phyloP scores from a whole-genome alignment of 2,797 vertebrate genomes.

The Chaenodraco wilsoni region DNA sequence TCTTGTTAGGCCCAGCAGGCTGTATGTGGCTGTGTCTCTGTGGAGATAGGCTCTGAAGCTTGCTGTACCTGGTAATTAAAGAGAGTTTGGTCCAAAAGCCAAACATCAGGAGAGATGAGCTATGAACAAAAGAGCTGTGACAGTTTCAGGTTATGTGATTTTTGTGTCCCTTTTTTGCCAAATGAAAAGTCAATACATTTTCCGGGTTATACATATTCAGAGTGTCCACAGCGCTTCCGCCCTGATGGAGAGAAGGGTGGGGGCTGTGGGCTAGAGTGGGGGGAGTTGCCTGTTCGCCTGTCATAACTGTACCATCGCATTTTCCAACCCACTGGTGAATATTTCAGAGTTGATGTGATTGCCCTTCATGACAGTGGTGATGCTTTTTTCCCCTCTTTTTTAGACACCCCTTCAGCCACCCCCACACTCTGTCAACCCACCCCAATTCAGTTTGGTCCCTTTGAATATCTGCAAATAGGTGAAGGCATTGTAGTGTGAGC shows the following conservation, averaged over 20 bases:
- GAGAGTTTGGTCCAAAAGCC: slow-evolving; percentile 89
- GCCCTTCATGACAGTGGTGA: slow-evolving; percentile 90
- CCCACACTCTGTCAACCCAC: slow-evolving; percentile 41
- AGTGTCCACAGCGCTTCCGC: slow-evolving; percentile 90
- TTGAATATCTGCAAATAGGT: slow-evolving; percentile 76
- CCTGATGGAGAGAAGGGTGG: slow-evolving; percentile 85
- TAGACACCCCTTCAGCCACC: slow-evolving; percentile 66
- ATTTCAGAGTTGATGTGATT: slow-evolving; percentile 98
- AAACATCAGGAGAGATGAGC: slow-evolving; percentile 92
- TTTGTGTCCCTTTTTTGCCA: slow-evolving; percentile 85
- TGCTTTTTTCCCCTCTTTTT: slow-evolving; percentile 58
- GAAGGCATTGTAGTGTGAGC: slow-evolving; percentile 65
- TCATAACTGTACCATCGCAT: slow-evolving; percentile 93
- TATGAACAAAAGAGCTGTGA: slow-evolving; percentile 98
- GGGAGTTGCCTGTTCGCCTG: slow-evolving; percentile 88
- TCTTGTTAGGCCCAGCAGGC: slow-evolving; percentile 81
- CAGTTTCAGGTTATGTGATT: slow-evolving; percentile 99
- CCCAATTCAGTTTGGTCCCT: slow-evolving; percentile 57
- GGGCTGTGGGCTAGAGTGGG: slow-evolving; percentile 60
- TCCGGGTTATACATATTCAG: slow-evolving; percentile 98
- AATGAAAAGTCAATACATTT: slow-evolving; percentile 99
- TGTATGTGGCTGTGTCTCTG: slow-evolving; percentile 75
- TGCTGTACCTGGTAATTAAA: slow-evolving; percentile 91
- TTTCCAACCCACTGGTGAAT: slow-evolving; percentile 99
- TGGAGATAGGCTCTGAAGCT: slow-evolving; percentile 75